Conservation (phyloP, 2,888 invertebrate genomes). For the Stegana nigrithorax region DNA sequence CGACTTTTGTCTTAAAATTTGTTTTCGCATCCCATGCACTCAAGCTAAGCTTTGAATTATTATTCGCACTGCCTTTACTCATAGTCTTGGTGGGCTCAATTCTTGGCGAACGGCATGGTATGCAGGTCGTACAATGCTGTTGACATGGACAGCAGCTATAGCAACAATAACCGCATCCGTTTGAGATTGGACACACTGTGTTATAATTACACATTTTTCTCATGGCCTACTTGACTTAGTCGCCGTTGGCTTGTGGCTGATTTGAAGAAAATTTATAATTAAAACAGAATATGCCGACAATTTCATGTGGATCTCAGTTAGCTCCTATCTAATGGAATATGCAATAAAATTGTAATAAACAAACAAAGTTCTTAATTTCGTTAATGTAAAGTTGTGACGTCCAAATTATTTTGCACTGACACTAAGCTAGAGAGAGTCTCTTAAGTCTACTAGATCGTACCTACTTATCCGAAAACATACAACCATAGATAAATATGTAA, state of each 20-base stretch:
- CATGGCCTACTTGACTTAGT: background rate
- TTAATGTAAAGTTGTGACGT: background rate
- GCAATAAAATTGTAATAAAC: background rate
- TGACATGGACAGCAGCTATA: background rate
- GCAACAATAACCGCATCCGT: background rate
- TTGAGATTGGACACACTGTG: background rate
- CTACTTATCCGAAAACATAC: too few species aligned
- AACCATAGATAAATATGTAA: too few species aligned
- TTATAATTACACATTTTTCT: conserved; percentile 11
- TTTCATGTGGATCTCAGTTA: background rate
- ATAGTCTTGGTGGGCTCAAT: too few species aligned
- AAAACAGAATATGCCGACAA: conserved; percentile 1
- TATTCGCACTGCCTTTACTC: too few species aligned
- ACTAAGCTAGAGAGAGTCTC: too few species aligned
- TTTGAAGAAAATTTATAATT: conserved; percentile 6
- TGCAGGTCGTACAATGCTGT: background rate
- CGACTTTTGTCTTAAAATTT: too few species aligned
- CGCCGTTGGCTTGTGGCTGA: background rate
- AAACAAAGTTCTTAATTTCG: background rate
- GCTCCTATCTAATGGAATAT: background rate
- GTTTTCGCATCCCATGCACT: too few species aligned
- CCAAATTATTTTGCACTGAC: background rate
- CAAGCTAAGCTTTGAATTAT: too few species aligned
- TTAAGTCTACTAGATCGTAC: too few species aligned
- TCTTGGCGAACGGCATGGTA: background rate